phyloP scores from a whole-genome alignment of 1,140 invertebrate genomes.

The Bombus sylvicola region DNA sequence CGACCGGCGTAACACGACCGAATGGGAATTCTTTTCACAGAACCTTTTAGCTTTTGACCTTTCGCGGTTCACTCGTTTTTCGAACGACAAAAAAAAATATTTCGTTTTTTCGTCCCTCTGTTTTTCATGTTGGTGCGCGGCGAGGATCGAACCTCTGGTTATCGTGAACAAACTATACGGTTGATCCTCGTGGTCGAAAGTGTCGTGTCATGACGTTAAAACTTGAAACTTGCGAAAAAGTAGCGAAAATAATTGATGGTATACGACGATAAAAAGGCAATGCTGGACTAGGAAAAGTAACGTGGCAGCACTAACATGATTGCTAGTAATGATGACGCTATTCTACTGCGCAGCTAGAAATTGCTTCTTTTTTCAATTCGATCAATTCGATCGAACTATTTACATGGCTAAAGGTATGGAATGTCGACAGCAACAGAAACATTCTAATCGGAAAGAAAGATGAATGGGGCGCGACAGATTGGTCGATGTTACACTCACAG shows the following conservation, averaged over 20 bases:
- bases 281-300: not conserved
- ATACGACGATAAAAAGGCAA: not conserved
- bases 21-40: conserved; percentile 73
- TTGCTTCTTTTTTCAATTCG: not conserved
- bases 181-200: not conserved
- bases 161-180: not conserved
- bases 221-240: not conserved
- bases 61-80: conserved; percentile 42
- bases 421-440: conserved; percentile 45
- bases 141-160: not conserved
- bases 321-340: not conserved
- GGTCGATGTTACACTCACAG: conserved; percentile 85
- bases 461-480: conserved; percentile 64
- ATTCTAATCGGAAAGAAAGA: conserved; percentile 59
- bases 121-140: not conserved
- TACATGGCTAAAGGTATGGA: conserved; percentile 11
- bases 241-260: not conserved
- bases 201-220: not conserved
- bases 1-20: conserved; percentile 49
- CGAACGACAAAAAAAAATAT: not conserved
- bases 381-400: not conserved
- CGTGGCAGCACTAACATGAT: not conserved
- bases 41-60: conserved; percentile 72
- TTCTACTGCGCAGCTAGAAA: not conserved
- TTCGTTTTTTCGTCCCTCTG: not conserved